Evolutionary conservation across 2,797 vertebrate genomes (phyloP), one percentile per base, ranked within the genome.

Genomic region (Lithobates sylvaticus): DNA sequence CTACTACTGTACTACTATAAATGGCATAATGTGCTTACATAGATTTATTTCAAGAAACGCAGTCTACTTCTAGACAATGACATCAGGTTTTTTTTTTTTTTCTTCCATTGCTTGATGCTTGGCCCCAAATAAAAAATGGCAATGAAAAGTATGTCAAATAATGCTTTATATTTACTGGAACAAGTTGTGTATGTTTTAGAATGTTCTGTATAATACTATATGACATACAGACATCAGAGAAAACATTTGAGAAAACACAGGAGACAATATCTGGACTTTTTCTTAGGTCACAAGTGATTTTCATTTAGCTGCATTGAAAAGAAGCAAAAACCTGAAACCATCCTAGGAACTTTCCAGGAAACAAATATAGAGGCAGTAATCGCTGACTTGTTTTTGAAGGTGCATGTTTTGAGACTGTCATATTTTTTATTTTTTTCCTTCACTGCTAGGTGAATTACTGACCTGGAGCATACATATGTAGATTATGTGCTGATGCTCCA

Each of bases 1-100:
- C 16, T 82, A 65, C 70, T 74, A 82, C 34, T 74, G 69, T 82
- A 74, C 54, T 73, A 26, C 79, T 82, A 82, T 82, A 82, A 74
- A 82, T 73, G 80, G 80, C 32, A 73, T 82, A 73, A 44, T 64
- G 54, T 65, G 54, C 61, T 54, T 74, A 29, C 26, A 34, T 72
- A 42, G 69, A 50, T 73, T 82, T 81, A 81, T 81, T 36, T 42
- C 70, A 73, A 42, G n/a, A 50, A 72, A 12, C 15, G 10, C 23
- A 71, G 34, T 34, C 32, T 81, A 42, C 36, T n/a, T 73, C 39
- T 27, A 34, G 39, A 70, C n/a, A 54, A 58, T 44, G 42, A 58
- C 21, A 50, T 50, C 27, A 23, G 47, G 34, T 73, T 29, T 64
- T 26, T 65, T 73, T 29, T 64, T 26, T 65, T 34, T 67, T 18